Base-by-base conservation (phyloP, 2,888 invertebrate species). In the Anoncus sp. region DNA sequence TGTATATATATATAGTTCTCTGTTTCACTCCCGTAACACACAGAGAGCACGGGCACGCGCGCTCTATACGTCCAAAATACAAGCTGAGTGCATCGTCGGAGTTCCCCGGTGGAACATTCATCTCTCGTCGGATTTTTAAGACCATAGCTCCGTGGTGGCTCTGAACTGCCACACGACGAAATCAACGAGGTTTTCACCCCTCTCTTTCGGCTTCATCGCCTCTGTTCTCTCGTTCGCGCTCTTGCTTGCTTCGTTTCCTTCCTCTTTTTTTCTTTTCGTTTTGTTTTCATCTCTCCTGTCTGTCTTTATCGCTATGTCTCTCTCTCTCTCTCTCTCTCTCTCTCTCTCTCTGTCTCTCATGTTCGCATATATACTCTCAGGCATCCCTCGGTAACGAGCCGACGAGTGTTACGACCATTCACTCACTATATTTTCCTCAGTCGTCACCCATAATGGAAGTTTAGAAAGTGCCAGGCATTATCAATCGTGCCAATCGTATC, bases 11-110 rank as follows among this genome's bases (percentile, higher is more conserved):
- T 20, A 12, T 18, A 16, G 31, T 47, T 31, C 45, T 62, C 18
- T 14, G 62, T 31, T 47, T 31, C 14, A 31, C 66, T 22, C 31
- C 35, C 43, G 45, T 67, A 45, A 55, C 67, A 38, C 31, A 35
- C 18, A 43, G n/a, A n/a, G 38, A 55, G 38, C 20, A 16, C 20
- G 53, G 74, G 59, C 65, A 74, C 70, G 70, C 74, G 71, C 66
- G 63, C 66, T 63, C 62, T 22, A 74, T 76, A 77, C 82, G 81
- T 83, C 85, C 82, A 86, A 79, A 84, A 85, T 85, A 82, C 74
- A 81, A 83, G 86, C 82, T 89, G 88, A 90, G 90, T 90, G 90
- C 90, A 88, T 85, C 84, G 85, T 79, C 86, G 86, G 87, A 87
- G 86, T 10, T 6, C 86, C 82, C 75, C 75, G 81, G 83, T 31